Evolutionary conservation across 2,113 vertebrate species (phyloP), one percentile per base, ranked within the genome.

Genomic region (Peromyscus maniculatus): DNA sequence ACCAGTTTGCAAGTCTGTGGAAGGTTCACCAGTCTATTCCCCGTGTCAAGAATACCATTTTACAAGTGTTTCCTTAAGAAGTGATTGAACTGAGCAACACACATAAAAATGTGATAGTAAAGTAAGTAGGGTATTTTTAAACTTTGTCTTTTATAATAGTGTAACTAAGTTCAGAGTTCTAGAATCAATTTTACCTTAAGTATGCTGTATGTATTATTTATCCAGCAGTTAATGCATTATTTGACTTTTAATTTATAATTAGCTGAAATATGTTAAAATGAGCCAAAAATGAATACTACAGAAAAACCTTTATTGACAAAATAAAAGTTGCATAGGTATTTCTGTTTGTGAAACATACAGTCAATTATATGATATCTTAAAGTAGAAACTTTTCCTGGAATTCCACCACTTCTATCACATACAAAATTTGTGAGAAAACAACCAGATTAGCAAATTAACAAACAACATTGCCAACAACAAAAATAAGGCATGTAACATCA

Each of bases 221-320:
- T 7, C 52, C 39, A 87, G 13, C 92, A 79, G 86, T 91, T 94
- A 96, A 90, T 95, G 2, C 71, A 86, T 78, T 64, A 12, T 95
- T 95, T 92, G 83, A 87, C 97, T 92, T 64, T 95, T 96, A 93
- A 26, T 59, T 96, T 87, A 21, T 83, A 95, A 89, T 94, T 95
- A 84, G 19, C 21, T 64, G 84, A 82, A 92, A 31, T 74, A 17
- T 75, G 67, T 89, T 96, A 39, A 94, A 94, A 64, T 71, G 57
- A 94, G 43, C 11, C 62, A 88, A 91, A 22, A 64, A 96, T 36
- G 39, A 80, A 31, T 49, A 49, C 46, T 31, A 31, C 16, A 49
- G 16, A 55, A 21, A 79, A 36, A 26, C 12, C 11, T 46, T 46
- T 77, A 19, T 72, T n/a, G 69, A 72, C 16, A 7, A 72, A 72